Evolutionary conservation across 2,888 invertebrate species (phyloP).

Genomic region (Meganola albula): DNA sequence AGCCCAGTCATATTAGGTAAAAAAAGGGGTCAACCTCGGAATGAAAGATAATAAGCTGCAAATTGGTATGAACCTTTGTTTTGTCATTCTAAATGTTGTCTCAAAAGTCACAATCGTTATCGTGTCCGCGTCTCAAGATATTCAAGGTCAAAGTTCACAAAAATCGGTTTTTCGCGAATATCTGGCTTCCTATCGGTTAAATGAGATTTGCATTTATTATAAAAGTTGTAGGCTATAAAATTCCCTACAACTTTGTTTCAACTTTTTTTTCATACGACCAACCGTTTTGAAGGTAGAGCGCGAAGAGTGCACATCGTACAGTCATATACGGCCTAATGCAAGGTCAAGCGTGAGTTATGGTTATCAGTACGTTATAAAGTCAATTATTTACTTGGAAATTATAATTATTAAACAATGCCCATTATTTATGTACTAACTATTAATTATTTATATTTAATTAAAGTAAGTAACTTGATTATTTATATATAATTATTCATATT

Average conservation of each 20-base stretch:
- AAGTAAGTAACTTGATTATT: slow-evolving; percentile 11
- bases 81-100: slow-evolving; percentile 11
- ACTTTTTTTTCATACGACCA: slow-evolving; percentile 22
- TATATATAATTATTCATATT: slow-evolving; percentile 16
- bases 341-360: slow-evolving; percentile 25
- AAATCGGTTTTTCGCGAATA: slow-evolving; percentile 4
- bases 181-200: slow-evolving; percentile 15
- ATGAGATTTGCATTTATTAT: slow-evolving; percentile 9
- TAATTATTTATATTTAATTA: slow-evolving; percentile 16
- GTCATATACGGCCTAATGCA: slow-evolving; percentile 25
- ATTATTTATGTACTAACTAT: slow-evolving; percentile 20
- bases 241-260: slow-evolving; percentile 18
- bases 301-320: slow-evolving; percentile 9
- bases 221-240: slow-evolving; percentile 12
- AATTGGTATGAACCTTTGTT: slow-evolving; percentile 11
- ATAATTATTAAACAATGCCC: slow-evolving; percentile 10
- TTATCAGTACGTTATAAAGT: slow-evolving; percentile 22
- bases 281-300: slow-evolving; percentile 14
- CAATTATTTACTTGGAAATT: slow-evolving; percentile 12
- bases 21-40: background rate
- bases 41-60: slow-evolving; percentile 12
- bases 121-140: slow-evolving; percentile 13
- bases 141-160: slow-evolving; percentile 12
- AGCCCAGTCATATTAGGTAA: slow-evolving; percentile 4
- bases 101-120: slow-evolving; percentile 10